These are phyloP conservation scores for Sylvietta virens DNA, from an alignment of 2,113 vertebrate species.

Conservation along the genomic window DNA sequence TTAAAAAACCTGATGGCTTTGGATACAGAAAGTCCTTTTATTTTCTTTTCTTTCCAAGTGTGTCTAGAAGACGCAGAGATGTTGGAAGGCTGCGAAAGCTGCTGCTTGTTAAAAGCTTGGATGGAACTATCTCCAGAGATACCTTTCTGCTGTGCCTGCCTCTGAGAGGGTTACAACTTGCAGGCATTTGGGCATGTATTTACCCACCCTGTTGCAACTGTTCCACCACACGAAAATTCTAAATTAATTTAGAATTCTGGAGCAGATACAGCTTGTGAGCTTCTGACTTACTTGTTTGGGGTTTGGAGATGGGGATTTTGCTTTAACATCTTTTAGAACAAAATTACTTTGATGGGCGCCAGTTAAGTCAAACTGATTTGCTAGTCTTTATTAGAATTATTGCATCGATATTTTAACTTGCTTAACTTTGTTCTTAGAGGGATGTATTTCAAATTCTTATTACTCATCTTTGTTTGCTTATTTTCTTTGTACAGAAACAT, in stretches of 20 bases:
- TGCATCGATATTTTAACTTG: background rate
- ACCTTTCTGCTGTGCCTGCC: background rate
- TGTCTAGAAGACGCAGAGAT: background rate
- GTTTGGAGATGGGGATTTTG: background rate
- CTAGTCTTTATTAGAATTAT: background rate
- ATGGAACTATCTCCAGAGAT: background rate
- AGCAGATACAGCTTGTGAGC: background rate
- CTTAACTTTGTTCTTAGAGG: background rate
- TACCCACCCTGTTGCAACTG: background rate
- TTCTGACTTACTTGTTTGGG: background rate
- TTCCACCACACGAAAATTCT: background rate
- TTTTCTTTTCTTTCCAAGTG: background rate
- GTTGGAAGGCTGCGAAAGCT: fast-evolving
- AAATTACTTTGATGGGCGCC: background rate
- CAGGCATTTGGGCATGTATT: background rate
- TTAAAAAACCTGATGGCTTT: background rate
- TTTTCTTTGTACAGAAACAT: background rate
- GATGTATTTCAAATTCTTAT: background rate
- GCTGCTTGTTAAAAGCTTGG: background rate
- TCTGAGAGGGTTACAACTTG: background rate
- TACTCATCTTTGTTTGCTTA: background rate
- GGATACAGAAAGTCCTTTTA: background rate
- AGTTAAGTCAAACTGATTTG: background rate
- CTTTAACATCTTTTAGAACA: background rate
- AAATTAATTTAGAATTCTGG: background rate